These are phyloP conservation scores for Patella vulgata DNA, from an alignment of 1,140 invertebrate genomes.

Conservation along the genomic window DNA sequence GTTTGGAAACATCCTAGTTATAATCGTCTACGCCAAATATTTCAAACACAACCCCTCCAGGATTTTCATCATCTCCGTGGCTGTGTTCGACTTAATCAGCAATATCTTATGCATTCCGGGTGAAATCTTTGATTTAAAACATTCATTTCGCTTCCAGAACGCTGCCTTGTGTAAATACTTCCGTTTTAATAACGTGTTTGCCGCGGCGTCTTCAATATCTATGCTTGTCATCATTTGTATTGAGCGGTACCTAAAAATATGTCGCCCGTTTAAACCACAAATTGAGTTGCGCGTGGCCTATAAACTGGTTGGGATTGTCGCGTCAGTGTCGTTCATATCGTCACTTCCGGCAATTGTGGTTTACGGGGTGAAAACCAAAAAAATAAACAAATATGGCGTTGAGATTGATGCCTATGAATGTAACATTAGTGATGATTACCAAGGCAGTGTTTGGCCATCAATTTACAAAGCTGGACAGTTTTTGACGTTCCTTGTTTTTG, in stretches of 20 bases:
- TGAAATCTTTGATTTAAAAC: conserved; percentile 30
- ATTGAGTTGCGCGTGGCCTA: neutral
- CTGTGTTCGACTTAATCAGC: conserved; percentile 1
- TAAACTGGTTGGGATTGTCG: neutral
- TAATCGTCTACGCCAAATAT: neutral
- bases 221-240: conserved; percentile 35
- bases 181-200: conserved; percentile 27
- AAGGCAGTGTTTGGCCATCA: conserved; percentile 13
- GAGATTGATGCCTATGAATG: conserved; percentile 12
- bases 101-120: conserved; percentile 1
- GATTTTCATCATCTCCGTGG: neutral
- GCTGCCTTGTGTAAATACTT: conserved; percentile 21
- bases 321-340: neutral
- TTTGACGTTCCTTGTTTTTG: conserved; percentile 20
- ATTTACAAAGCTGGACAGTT: conserved; percentile 14
- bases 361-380: conserved; percentile 14
- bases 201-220: conserved; percentile 21
- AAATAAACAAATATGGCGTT: conserved; percentile 3
- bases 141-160: conserved; percentile 14
- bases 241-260: conserved; percentile 36
- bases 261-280: conserved; percentile 22
- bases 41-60: neutral
- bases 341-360: conserved; percentile 19
- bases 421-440: conserved; percentile 19
- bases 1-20: neutral